A percentile compares a stretch with the other conserved stretches of the same genome.
Conservation (phyloP, 2,888 invertebrate species). For the Teinopalpus imperialis region DNA sequence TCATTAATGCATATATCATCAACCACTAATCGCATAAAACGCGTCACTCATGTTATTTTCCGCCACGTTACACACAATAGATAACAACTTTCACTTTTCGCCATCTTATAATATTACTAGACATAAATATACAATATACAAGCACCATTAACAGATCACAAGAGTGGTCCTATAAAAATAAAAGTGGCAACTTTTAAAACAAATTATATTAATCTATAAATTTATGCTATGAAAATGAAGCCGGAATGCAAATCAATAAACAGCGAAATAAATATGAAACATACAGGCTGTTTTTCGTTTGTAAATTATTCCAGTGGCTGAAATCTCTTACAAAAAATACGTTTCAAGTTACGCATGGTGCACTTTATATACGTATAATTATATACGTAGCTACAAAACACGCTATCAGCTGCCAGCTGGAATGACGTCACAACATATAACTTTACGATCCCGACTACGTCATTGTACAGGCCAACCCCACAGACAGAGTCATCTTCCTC, state of each 20-base stretch:
- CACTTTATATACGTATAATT: conserved; percentile 11
- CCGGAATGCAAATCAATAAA: conserved; percentile 36
- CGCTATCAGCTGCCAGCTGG: conserved; percentile 56
- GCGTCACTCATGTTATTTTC: conserved; percentile 15
- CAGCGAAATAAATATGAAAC: conserved; percentile 29
- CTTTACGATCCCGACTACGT: conserved; percentile 51
- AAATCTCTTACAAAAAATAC: conserved; percentile 20
- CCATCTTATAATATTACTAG: conserved; percentile 35
- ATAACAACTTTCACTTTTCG: conserved; percentile 26
- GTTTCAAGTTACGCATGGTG: conserved; percentile 8
- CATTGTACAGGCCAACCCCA: conserved; percentile 38
- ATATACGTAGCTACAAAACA: conserved; percentile 44
- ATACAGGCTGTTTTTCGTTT: conserved; percentile 15
- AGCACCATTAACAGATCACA: conserved; percentile 37
- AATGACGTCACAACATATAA: conserved; percentile 60
- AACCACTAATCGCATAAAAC: conserved; percentile 2
- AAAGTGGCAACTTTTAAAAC: conserved; percentile 33
- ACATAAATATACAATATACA: conserved; percentile 24
- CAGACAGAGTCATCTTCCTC: conserved; percentile 31
- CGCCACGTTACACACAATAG: conserved; percentile 16
- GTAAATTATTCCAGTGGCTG: conserved; percentile 18
- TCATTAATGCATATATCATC: too few relatives aligned
- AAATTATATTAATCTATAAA: conserved; percentile 25
- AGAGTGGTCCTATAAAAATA: conserved; percentile 51
- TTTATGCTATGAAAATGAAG: conserved; percentile 29